Evolutionary conservation across 2,113 vertebrate genomes (phyloP).

Genomic region (Dolichotis patagonum): DNA sequence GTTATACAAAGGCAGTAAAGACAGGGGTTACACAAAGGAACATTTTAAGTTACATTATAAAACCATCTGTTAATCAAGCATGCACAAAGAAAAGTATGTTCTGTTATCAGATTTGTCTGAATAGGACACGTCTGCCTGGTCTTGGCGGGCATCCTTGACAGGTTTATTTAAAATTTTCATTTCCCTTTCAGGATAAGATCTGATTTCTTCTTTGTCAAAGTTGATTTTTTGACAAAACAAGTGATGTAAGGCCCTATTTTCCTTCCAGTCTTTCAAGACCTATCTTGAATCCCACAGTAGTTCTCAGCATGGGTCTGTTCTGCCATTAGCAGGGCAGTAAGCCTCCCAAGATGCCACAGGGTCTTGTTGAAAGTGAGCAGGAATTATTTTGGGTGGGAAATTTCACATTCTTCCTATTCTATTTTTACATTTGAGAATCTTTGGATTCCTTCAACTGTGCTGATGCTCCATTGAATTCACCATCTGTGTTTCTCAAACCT

Average conservation of each 20-base stretch:
- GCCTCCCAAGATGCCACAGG: neutral
- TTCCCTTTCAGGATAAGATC: neutral
- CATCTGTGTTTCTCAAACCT: neutral
- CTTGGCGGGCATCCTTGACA: too few relatives aligned
- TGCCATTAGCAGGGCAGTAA: neutral
- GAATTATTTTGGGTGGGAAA: conserved; percentile 5
- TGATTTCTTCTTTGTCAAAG: neutral
- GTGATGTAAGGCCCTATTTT: neutral
- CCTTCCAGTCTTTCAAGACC: neutral
- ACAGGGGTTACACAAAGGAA: too few relatives aligned
- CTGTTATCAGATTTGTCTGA: too few relatives aligned
- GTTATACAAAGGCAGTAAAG: too few relatives aligned
- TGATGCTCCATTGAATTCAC: neutral
- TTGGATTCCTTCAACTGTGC: conserved; percentile 2
- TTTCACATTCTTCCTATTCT: conserved; percentile 22
- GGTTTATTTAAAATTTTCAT: too few relatives aligned
- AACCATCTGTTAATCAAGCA: too few relatives aligned
- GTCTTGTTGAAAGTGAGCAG: neutral
- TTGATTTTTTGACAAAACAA: neutral
- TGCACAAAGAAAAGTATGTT: too few relatives aligned
- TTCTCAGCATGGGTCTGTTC: neutral
- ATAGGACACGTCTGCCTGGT: too few relatives aligned
- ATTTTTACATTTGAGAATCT: neutral
- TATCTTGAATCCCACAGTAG: neutral
- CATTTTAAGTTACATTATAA: too few relatives aligned